phyloP scores from a whole-genome alignment of 2,113 vertebrate species.

The Pterocles gutturalis region DNA sequence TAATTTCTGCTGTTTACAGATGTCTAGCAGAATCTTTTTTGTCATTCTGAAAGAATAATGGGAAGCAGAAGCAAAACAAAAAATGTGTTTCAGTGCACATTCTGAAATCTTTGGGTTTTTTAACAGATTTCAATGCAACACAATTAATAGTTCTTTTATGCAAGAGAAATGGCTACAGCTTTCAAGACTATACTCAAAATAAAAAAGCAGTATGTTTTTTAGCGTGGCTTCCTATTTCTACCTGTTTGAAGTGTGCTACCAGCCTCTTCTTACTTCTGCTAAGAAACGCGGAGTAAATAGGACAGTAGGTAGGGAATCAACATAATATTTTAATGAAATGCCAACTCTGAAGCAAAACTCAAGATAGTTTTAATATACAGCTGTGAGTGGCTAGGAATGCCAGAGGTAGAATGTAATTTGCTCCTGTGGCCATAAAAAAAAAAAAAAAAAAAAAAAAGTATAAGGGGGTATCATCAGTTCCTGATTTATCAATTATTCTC shows the following conservation, averaged over 20 bases:
- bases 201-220: not conserved
- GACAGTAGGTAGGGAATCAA: not conserved
- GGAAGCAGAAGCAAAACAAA: conserved; percentile 1
- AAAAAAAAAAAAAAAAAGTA: too few species aligned
- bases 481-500: not conserved
- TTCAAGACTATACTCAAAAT: not conserved
- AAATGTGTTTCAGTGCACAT: not conserved
- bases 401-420: not conserved
- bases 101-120: not conserved
- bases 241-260: not conserved
- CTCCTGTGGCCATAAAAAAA: not conserved
- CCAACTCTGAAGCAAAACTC: too few species aligned
- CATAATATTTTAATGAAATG: too few species aligned
- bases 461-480: not conserved
- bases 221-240: not conserved
- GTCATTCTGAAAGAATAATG: conserved; percentile 83
- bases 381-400: too few species aligned
- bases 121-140: not conserved
- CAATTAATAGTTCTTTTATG: not conserved
- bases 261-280: not conserved
- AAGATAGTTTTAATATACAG: too few species aligned
- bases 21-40: conserved; percentile 85
- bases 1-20: conserved; percentile 90
- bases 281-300: not conserved
- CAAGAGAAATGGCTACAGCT: not conserved